phyloP scores from a whole-genome alignment of 2,797 vertebrate species.

The Myotis planiceps region DNA sequence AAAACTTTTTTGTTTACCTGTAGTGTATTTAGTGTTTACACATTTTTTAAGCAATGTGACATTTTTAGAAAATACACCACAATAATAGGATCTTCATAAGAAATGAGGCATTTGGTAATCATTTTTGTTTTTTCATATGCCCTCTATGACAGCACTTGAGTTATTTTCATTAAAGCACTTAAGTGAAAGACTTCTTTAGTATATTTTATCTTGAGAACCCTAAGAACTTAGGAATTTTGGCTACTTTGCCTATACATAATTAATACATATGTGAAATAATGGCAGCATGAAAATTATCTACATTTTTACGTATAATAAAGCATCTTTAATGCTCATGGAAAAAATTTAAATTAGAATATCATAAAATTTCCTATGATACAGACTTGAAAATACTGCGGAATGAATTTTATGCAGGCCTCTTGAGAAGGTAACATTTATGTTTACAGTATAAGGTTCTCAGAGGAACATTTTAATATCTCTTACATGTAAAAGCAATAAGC shows the following conservation, averaged over 20 bases:
- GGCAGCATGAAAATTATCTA: background rate
- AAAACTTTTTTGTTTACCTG: background rate
- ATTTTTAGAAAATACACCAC: conserved; percentile 8
- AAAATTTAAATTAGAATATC: background rate
- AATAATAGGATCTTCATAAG: background rate
- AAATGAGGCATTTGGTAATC: background rate
- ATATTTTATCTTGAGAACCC: background rate
- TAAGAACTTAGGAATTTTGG: background rate
- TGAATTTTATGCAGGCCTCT: background rate
- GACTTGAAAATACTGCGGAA: background rate
- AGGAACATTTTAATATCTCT: background rate
- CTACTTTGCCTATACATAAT: background rate
- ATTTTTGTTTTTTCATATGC: background rate
- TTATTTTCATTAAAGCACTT: background rate
- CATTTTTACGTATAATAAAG: background rate
- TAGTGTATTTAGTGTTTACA: background rate
- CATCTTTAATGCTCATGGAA: background rate
- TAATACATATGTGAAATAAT: conserved; percentile 15
- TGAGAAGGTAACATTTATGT: background rate
- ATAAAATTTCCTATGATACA: background rate
- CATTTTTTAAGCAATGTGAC: background rate
- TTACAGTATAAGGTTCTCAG: background rate
- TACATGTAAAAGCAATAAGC: background rate
- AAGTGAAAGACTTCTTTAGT: background rate
- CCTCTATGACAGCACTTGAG: background rate